Conservation (phyloP, 1,140 invertebrate genomes). For the Gryllus bimaculatus region DNA sequence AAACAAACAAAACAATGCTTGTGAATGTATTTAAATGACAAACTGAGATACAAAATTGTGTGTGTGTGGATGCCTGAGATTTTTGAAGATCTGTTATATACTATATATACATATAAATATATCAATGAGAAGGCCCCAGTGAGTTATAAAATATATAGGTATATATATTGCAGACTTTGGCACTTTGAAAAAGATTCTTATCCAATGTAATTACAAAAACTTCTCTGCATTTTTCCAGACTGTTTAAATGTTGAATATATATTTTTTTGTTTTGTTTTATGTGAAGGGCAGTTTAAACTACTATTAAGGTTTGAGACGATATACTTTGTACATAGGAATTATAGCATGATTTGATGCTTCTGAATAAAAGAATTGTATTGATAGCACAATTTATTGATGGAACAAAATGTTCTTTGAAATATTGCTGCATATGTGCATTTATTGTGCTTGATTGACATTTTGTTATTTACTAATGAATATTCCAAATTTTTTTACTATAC, state of each 20-base stretch:
- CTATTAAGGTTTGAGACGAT: not conserved
- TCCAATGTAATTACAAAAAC: not conserved
- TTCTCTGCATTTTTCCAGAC: not conserved
- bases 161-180: not conserved
- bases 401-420: conserved; percentile 2
- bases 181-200: not conserved
- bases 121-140: not conserved
- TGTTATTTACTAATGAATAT: conserved; percentile 6
- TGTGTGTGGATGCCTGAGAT: conserved; percentile 3
- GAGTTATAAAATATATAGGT: not conserved
- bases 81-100: not conserved
- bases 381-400: not conserved
- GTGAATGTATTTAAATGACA: not conserved
- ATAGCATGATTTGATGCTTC: not conserved
- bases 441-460: not conserved
- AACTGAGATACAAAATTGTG: conserved; percentile 1
- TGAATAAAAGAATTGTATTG: not conserved
- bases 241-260: conserved; percentile 15
- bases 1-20: not conserved
- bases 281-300: conserved; percentile 5
- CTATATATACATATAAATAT: not conserved
- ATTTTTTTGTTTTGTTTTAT: conserved; percentile 14
- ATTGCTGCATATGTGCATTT: conserved; percentile 12
- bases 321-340: conserved; percentile 2
- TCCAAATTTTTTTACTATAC: not conserved